phyloP scores from a whole-genome alignment of 2,113 vertebrate species.

The Eubucco bourcierii region DNA sequence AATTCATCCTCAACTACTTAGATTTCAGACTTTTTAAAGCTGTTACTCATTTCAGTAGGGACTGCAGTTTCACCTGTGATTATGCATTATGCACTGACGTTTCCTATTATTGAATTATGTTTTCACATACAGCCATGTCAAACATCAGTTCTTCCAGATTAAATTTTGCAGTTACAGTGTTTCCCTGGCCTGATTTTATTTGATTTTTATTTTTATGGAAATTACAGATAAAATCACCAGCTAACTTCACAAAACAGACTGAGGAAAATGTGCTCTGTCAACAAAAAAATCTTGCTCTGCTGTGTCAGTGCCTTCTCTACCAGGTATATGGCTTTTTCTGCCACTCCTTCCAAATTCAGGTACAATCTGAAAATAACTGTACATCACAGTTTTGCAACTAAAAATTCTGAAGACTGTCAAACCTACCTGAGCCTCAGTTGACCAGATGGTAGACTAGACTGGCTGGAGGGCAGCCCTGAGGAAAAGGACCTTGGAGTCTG shows the following conservation, averaged over 20 bases:
- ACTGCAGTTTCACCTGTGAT: background rate
- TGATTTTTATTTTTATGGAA: background rate
- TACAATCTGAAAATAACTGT: background rate
- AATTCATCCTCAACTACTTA: background rate
- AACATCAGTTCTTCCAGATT: background rate
- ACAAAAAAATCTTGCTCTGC: background rate
- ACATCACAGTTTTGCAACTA: background rate
- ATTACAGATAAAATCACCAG: background rate
- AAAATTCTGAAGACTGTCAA: background rate
- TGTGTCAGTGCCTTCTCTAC: background rate
- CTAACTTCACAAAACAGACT: background rate
- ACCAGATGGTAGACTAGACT: background rate
- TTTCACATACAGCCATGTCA: background rate
- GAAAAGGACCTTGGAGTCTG: too few relatives aligned
- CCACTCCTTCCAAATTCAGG: background rate
- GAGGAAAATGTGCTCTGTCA: background rate
- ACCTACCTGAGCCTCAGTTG: background rate
- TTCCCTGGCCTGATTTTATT: background rate
- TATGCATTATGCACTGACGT: background rate
- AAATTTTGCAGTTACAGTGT: background rate
- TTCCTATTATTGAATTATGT: background rate
- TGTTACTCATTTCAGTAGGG: background rate
- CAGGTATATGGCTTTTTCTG: background rate
- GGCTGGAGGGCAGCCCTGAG: too few relatives aligned
- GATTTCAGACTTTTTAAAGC: background rate